A percentile compares a stretch with the other conserved stretches of the same genome.
Conservation (phyloP, 30 jellyfish, hydroid and myxozoan species). For the Mastigias papua region DNA sequence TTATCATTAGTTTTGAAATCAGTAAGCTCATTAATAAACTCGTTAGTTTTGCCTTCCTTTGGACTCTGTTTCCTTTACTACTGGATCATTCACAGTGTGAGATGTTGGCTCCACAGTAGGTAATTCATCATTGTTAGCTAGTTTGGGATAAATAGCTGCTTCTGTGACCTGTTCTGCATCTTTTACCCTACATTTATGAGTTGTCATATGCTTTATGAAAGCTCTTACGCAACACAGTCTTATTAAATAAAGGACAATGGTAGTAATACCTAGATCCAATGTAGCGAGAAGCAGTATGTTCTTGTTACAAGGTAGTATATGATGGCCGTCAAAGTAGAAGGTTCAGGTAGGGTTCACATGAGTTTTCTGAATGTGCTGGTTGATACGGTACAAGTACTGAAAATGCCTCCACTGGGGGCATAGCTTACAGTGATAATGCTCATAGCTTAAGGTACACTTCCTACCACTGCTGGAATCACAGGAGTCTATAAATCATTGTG, state of each 20-base stretch:
- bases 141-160: neutral
- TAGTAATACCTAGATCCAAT: neutral
- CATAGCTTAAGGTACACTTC: neutral
- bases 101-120: neutral
- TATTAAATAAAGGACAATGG: neutral
- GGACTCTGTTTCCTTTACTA: neutral
- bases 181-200: neutral
- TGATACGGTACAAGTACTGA: too few relatives aligned
- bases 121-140: neutral
- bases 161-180: neutral
- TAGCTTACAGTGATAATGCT: constrained; percentile 8
- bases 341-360: neutral
- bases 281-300: neutral
- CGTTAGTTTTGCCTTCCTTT: neutral
- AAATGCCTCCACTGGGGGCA: neutral
- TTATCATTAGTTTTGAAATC: neutral
- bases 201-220: neutral
- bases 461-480: neutral
- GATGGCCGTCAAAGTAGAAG: neutral
- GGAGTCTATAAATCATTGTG: neutral
- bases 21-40: neutral
- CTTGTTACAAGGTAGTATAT: neutral
- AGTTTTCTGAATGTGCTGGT: neutral
- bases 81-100: neutral
- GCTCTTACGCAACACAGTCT: neutral